phyloP scores from a whole-genome alignment of 2,113 vertebrate genomes.

The Petaurus breviceps region DNA sequence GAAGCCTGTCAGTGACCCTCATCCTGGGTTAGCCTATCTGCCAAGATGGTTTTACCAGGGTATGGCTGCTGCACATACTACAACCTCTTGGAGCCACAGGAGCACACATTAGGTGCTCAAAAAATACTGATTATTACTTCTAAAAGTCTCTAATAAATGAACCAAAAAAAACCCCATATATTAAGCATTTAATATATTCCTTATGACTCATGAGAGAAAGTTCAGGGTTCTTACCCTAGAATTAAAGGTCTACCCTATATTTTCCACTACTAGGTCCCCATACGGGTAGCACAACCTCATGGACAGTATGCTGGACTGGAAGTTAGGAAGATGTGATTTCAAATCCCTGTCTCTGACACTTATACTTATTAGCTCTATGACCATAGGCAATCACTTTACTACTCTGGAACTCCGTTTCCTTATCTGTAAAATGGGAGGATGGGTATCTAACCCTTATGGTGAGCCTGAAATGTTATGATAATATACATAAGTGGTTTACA shows the following conservation, averaged over 20 bases:
- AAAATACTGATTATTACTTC: neutral
- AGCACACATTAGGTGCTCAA: neutral
- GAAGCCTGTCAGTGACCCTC: neutral
- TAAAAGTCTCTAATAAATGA: neutral
- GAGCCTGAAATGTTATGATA: neutral
- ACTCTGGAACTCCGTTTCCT: neutral
- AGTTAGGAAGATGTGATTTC: no score
- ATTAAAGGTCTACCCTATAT: neutral
- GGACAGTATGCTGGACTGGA: neutral
- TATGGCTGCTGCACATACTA: neutral
- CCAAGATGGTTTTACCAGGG: neutral
- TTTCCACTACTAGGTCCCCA: neutral
- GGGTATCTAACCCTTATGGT: neutral
- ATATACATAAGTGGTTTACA: neutral
- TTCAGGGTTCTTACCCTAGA: neutral
- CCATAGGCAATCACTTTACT: neutral
- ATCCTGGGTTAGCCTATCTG: neutral
- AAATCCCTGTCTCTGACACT: neutral
- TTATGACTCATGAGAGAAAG: neutral
- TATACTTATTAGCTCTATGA: neutral
- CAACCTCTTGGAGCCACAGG: neutral
- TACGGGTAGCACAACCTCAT: no score
- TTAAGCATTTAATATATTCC: neutral
- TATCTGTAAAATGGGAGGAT: neutral
- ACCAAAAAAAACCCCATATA: neutral